Evolutionary conservation across 1,140 invertebrate genomes (phyloP).

Genomic region (Caenorhabditis inopinata): DNA sequence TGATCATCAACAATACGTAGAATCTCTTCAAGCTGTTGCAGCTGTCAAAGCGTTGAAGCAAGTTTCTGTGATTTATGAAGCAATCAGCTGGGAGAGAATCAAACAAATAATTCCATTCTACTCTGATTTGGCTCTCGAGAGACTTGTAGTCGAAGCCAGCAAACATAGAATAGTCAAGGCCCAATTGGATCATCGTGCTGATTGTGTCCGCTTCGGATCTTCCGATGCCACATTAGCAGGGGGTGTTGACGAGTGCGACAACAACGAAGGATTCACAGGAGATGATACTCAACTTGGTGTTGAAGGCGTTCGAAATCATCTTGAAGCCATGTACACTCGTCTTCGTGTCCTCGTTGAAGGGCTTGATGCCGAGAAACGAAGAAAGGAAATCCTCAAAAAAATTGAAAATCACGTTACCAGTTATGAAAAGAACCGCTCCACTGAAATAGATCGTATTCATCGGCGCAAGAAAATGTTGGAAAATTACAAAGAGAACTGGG

Average conservation of each 20-base stretch:
- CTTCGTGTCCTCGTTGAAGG: slow-evolving; percentile 47
- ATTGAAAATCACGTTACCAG: slow-evolving; percentile 51
- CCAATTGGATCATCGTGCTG: slow-evolving; percentile 58
- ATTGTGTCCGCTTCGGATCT: slow-evolving; percentile 59
- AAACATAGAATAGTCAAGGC: slow-evolving; percentile 62
- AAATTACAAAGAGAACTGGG: slow-evolving; percentile 61
- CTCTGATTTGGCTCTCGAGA: slow-evolving; percentile 54
- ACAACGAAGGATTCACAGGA: slow-evolving; percentile 36
- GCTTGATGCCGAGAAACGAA: slow-evolving; percentile 46
- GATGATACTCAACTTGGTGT: slow-evolving; percentile 45
- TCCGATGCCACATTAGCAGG: slow-evolving; percentile 59
- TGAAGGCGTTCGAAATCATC: slow-evolving; percentile 56
- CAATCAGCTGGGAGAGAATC: slow-evolving; percentile 58
- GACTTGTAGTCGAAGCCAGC: slow-evolving; percentile 55
- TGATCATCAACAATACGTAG: slow-evolving; percentile 45
- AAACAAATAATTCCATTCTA: slow-evolving; percentile 62
- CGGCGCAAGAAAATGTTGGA: slow-evolving; percentile 60
- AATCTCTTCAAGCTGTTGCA: slow-evolving; percentile 51
- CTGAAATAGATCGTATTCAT: slow-evolving; percentile 62
- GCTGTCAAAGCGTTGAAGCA: slow-evolving; percentile 63
- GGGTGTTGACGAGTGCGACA: slow-evolving; percentile 53
- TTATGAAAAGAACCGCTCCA: slow-evolving; percentile 52
- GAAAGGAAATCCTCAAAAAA: slow-evolving; percentile 45
- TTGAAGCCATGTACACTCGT: slow-evolving; percentile 54
- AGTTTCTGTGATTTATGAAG: slow-evolving; percentile 62